phyloP scores from a whole-genome alignment of 2,113 vertebrate genomes.

The Alaudala cheleensis region DNA sequence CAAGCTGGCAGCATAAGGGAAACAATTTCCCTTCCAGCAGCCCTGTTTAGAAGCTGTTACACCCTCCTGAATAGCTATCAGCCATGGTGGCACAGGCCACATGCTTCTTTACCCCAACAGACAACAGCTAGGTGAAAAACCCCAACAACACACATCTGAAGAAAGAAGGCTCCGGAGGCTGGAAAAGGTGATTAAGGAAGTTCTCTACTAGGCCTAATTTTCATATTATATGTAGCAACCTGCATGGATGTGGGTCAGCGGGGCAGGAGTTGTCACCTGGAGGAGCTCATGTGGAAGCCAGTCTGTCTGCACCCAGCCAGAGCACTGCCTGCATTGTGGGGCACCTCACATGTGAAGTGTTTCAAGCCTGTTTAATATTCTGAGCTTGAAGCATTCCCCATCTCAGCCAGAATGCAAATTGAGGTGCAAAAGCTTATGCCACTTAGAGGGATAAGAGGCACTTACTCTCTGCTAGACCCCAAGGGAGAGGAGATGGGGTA shows the following conservation, averaged over 20 bases:
- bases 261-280: background rate
- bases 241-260: background rate
- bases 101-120: background rate
- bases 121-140: background rate
- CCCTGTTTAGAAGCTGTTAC: background rate
- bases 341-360: background rate
- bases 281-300: background rate
- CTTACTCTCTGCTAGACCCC: background rate
- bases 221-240: background rate
- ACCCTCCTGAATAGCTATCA: background rate
- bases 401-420: background rate
- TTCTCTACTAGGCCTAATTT: background rate
- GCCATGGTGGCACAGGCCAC: background rate
- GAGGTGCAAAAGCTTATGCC: background rate
- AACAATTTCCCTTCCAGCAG: background rate
- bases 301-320: background rate
- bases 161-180: background rate
- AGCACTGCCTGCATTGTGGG: background rate
- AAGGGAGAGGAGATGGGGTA: background rate
- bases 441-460: background rate
- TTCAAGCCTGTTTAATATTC: background rate
- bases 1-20: background rate
- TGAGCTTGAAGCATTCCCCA: background rate
- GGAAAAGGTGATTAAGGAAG: background rate
- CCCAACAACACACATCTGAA: background rate